Evolutionary conservation across 2,888 invertebrate species (phyloP).

Genomic region (Agonopterix arenella): DNA sequence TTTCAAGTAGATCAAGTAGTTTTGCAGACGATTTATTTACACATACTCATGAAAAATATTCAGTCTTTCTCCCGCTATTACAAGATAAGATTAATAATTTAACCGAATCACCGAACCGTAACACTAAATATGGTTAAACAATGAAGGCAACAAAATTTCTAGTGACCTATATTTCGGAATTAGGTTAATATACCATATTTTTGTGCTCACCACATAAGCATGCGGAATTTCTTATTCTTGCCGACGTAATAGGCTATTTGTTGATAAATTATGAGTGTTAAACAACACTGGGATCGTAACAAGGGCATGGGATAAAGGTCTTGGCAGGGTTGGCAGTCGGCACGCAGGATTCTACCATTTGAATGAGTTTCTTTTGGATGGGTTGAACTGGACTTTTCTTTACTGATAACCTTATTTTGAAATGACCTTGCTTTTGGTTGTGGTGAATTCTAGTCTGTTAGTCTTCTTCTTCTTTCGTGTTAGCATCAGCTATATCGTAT

Average conservation of each 20-base stretch:
- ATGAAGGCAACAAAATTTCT: not conserved
- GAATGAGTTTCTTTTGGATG: too few relatives aligned
- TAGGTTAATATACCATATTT: slow-evolving; percentile 53
- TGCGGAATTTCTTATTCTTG: slow-evolving; percentile 30
- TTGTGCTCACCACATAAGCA: slow-evolving; percentile 26
- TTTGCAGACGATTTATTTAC: too few relatives aligned
- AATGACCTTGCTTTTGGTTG: too few relatives aligned
- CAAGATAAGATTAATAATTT: slow-evolving; percentile 4
- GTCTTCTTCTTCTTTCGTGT: too few relatives aligned
- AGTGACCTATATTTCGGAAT: slow-evolving; percentile 20
- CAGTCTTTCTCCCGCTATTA: too few relatives aligned
- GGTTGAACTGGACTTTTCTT: too few relatives aligned
- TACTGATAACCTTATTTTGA: too few relatives aligned
- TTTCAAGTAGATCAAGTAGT: too few relatives aligned
- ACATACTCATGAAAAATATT: too few relatives aligned
- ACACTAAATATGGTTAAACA: slow-evolving; percentile 3
- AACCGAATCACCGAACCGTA: not conserved
- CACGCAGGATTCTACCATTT: too few relatives aligned
- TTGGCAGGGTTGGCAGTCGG: slow-evolving; percentile 3
- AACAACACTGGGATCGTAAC: slow-evolving; percentile 33
- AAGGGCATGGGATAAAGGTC: slow-evolving; percentile 16
- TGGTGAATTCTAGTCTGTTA: too few relatives aligned
- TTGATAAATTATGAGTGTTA: slow-evolving; percentile 49
- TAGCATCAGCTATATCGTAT: too few relatives aligned
- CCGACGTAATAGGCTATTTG: slow-evolving; percentile 45